phyloP scores from a whole-genome alignment of 2,888 invertebrate genomes.

The Diarsia dahlii region DNA sequence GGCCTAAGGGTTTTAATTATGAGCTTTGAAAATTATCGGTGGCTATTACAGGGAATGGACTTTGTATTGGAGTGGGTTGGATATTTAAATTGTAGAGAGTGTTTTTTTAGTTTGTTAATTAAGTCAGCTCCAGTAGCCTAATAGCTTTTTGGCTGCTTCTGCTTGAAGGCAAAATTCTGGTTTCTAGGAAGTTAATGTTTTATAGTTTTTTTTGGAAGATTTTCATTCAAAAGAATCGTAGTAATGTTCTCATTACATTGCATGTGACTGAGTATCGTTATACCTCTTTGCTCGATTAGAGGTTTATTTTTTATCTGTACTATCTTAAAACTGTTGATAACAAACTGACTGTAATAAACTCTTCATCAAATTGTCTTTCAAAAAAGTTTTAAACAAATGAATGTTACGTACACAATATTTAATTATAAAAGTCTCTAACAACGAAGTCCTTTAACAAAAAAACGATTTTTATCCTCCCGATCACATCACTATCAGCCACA shows the following conservation, averaged over 20 bases:
- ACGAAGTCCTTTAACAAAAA: slow-evolving; percentile 48
- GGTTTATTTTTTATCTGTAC: neutral
- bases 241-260: too few species aligned
- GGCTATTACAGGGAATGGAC: slow-evolving; percentile 15
- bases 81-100: slow-evolving; percentile 4
- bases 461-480: slow-evolving; percentile 39
- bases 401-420: slow-evolving; percentile 32
- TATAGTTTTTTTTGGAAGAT: too few species aligned
- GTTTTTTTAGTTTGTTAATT: slow-evolving; percentile 6
- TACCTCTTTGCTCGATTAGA: neutral
- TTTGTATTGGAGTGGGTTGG: slow-evolving; percentile 18
- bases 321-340: neutral
- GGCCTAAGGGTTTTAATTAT: slow-evolving; percentile 56
- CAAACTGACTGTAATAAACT: slow-evolving; percentile 11
- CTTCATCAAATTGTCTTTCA: slow-evolving; percentile 12
- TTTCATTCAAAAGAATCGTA: too few species aligned
- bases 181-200: too few species aligned
- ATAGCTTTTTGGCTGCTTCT: neutral
- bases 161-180: neutral
- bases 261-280: neutral
- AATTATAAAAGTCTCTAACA: slow-evolving; percentile 43
- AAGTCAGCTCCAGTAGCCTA: neutral
- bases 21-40: slow-evolving; percentile 54
- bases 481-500: slow-evolving; percentile 60
- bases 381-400: slow-evolving; percentile 24